Evolutionary conservation across 2,888 invertebrate genomes (phyloP), one percentile per base, ranked within the genome.

Genomic region (Antheraea yamamai): DNA sequence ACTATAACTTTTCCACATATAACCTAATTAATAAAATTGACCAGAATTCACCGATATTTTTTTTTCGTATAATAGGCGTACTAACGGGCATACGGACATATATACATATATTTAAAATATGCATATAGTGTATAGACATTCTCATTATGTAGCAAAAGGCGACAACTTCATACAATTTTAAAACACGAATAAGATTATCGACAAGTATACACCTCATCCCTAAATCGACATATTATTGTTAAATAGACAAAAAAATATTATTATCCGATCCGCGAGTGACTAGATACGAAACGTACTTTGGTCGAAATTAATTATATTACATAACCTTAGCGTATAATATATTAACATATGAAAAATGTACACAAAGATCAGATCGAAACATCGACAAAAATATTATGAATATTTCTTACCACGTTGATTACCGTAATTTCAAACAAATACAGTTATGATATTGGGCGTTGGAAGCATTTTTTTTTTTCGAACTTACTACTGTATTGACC

Each of bases 211-310:
- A 66, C 14, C 26, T 14, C 6, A 30, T 66, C 30, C 64, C 30
- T 66, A 66, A 26, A 66, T 26, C 14, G 16, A 26, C 12, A 64
- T 64, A 14, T 16, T 66, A 47, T 47, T 12, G 47, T 66, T 30
- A 66, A 4, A 30, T 66, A 66, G 64, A 66, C 3, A 26, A 64
- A 64, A 64, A 2, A 16, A 26, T 26, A 64, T 14, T 26, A 64
- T 64, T 30, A 30, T 66, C 64, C 30, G 64, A 66, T 66, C 18
- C 64, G 30, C 14, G 26, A 66, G 30, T 30, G 64, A 66, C 64
- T 66, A 66, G 64, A 66, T 16, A 66, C 26, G 64, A 30, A 47
- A 66, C 64, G 64, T 26, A 66, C 64, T 66, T 66, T 66, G 64
- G 64, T 66, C 64, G 26, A 30, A 66, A 66, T 30, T 30, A 66